These are phyloP conservation scores for Rhodinocichla rosea DNA, from an alignment of 2,113 vertebrate species.

Conservation along the genomic window DNA sequence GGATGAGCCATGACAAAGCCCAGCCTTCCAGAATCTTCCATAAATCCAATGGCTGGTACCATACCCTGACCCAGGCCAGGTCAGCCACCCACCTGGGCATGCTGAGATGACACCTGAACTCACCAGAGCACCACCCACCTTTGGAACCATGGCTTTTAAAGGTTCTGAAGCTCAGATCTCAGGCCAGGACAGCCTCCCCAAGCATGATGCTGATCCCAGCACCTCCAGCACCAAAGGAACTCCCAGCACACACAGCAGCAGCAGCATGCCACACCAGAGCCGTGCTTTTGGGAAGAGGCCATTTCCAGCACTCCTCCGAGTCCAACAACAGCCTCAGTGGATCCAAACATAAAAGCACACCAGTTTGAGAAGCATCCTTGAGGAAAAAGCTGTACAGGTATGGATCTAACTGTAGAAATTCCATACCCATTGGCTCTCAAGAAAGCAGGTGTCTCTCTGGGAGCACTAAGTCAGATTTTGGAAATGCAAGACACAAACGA, in stretches of 20 bases:
- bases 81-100: background rate
- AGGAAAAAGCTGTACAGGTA: background rate
- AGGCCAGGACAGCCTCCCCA: background rate
- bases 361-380: background rate
- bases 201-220: background rate
- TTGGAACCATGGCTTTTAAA: rapidly evolving
- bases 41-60: background rate
- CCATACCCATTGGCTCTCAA: rapidly evolving
- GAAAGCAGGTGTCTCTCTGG: background rate
- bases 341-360: background rate
- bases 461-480: background rate
- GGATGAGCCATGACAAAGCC: background rate
- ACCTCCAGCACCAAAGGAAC: background rate
- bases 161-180: background rate
- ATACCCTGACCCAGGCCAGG: rapidly evolving
- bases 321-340: background rate
- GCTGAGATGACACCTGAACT: background rate
- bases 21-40: background rate
- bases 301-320: background rate
- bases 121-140: background rate
- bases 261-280: background rate
- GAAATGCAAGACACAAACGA: background rate
- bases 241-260: background rate
- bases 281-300: rapidly evolving
- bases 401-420: rapidly evolving